These are phyloP conservation scores for Mesocentrotus franciscanus DNA, from an alignment of 53 echinoderm and acorn worm species.

Conservation along the genomic window DNA sequence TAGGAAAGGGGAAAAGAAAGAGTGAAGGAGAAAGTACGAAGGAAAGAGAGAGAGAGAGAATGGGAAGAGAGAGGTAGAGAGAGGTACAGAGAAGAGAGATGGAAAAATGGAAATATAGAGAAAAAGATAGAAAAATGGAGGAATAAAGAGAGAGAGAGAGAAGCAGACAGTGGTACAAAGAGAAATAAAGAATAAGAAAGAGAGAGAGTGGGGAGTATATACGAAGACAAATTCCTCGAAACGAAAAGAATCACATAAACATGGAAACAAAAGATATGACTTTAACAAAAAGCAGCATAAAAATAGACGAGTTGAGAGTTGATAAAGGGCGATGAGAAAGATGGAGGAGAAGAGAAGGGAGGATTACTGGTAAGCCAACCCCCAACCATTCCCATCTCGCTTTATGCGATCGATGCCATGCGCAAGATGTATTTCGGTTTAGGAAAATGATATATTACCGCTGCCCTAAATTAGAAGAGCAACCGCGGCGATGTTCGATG, in stretches of 20 bases:
- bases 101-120: not conserved
- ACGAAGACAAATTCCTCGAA: too few relatives aligned
- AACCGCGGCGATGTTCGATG: constrained; percentile 27
- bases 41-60: too few relatives aligned
- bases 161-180: not conserved
- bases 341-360: not conserved
- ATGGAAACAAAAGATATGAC: not conserved
- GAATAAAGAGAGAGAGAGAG: not conserved
- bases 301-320: not conserved
- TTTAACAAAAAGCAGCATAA: not conserved
- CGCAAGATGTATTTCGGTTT: constrained; percentile 13
- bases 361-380: not conserved
- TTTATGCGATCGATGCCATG: constrained; percentile 9
- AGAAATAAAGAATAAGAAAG: not conserved
- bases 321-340: not conserved
- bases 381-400: not conserved
- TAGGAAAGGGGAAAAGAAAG: not conserved
- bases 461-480: constrained; percentile 37
- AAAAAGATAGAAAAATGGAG: not conserved
- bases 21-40: not conserved
- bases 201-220: not conserved
- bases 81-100: not conserved
- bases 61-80: not conserved
- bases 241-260: not conserved
- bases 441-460: constrained; percentile 51